phyloP scores from a whole-genome alignment of 2,888 invertebrate genomes.

The Heteropelma amictum region DNA sequence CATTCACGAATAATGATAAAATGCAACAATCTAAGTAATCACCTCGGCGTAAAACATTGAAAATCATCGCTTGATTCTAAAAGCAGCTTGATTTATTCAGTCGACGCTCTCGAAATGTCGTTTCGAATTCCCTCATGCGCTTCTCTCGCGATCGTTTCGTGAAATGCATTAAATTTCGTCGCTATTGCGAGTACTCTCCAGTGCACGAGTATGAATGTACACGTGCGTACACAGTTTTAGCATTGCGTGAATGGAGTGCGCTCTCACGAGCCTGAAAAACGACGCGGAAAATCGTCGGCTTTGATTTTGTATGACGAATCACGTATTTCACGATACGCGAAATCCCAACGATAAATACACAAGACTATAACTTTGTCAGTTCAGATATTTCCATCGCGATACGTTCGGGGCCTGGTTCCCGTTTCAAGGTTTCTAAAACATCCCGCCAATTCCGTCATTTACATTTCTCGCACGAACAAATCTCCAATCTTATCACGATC shows the following conservation, averaged over 20 bases:
- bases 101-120: constrained; percentile 2
- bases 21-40: no score
- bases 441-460: no score
- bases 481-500: no score
- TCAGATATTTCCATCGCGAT: no score
- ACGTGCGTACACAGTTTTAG: background rate
- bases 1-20: no score
- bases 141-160: constrained; percentile 29
- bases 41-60: constrained; percentile 10
- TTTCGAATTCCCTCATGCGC: constrained; percentile 44
- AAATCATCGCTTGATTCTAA: constrained; percentile 4
- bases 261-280: background rate
- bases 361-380: no score
- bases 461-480: no score
- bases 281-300: constrained; percentile 42
- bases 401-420: no score
- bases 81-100: constrained; percentile 24
- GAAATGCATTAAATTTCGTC: constrained; percentile 42
- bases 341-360: background rate
- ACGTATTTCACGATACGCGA: constrained; percentile 17
- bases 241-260: background rate
- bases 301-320: background rate
- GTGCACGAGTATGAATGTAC: background rate
- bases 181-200: background rate
- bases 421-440: no score